Base-by-base conservation (phyloP, 1,140 invertebrate genomes). In the Onthophagus taurus region DNA sequence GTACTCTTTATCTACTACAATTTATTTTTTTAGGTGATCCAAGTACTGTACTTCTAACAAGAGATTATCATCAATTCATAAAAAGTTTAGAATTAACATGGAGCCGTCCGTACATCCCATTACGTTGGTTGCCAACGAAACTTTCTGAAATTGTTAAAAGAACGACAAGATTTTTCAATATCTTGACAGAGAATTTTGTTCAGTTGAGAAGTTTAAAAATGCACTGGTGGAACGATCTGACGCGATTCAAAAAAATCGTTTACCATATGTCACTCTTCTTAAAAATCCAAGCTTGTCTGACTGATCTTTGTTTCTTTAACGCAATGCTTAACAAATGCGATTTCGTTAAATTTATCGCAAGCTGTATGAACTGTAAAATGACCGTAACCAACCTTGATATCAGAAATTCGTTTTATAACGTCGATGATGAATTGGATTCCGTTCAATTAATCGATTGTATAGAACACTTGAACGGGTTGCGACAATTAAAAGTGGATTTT, bases 131-230 rank as follows among this genome's bases (percentile, higher is more conserved):
- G 4, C 23, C 38, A 6, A 24, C 21, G 6, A 41, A 41, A 17
- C 16, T 41, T 21, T 29, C 21, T 8, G 38, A 41, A 4, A 21
- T 41, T 12, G 24, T 29, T 16, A 41, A 41, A 17, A 11, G 38
- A 29, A 29, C 38, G 2, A 26, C 21, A 11, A 41, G 38, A 29
- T 41, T 26, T 11, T 41, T 41, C n/a, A 41, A 26, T 8, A 41
- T 41, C 21, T 24, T 41, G 3, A 41, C 38, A 9, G 38, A 41
- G n/a, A 41, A 41, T 8, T 29, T 41, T n/a, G 38, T 41, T 13
- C 38, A 41, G 29, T 21, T 41, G 19, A 19, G 17, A n/a, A 41
- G 38, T 14, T 16, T 41, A 7, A 41, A 24, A 16, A 26, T 41
- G 24, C 38, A 41, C n/a, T 41, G 21, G 14, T 41, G 38, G 38